Evolutionary conservation across 2,888 invertebrate genomes (phyloP).

Genomic region (Polydrusus tereticollis): DNA sequence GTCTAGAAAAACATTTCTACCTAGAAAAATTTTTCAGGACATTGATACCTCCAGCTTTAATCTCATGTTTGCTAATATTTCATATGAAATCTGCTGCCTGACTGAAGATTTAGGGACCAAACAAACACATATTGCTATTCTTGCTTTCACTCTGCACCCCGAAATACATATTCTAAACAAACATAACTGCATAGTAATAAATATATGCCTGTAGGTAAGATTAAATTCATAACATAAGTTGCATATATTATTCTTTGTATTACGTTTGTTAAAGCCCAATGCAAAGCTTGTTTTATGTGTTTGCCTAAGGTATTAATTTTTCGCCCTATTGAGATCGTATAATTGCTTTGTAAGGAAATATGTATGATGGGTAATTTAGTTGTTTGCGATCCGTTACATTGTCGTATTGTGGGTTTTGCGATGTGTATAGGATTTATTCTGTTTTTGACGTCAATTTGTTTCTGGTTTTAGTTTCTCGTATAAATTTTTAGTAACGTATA

Average conservation of each 20-base stretch:
- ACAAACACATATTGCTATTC: conserved; percentile 26
- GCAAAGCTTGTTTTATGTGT: conserved; percentile 58
- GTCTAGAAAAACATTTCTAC: conserved; percentile 1
- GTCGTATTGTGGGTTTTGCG: neutral
- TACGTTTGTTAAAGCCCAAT: conserved; percentile 49
- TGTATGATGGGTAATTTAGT: conserved; percentile 37
- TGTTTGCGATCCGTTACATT: neutral
- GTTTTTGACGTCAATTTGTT: neutral
- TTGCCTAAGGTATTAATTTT: conserved; percentile 54
- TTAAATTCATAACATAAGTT: conserved; percentile 32
- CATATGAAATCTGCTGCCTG: conserved; percentile 36
- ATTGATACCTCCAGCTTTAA: conserved; percentile 3
- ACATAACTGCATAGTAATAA: conserved; percentile 49
- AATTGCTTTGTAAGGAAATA: conserved; percentile 54
- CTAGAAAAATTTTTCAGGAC: neutral
- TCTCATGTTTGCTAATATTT: conserved; percentile 45
- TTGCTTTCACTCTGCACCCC: conserved; percentile 16
- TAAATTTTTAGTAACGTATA: too few species aligned
- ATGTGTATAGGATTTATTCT: neutral
- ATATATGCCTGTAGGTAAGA: conserved; percentile 50
- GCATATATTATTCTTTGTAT: conserved; percentile 16
- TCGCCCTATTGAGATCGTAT: conserved; percentile 48
- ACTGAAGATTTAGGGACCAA: conserved; percentile 37
- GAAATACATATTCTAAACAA: conserved; percentile 47
- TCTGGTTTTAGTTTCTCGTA: neutral